phyloP scores from a whole-genome alignment of 1,140 invertebrate genomes.

The Lucilia sericata region DNA sequence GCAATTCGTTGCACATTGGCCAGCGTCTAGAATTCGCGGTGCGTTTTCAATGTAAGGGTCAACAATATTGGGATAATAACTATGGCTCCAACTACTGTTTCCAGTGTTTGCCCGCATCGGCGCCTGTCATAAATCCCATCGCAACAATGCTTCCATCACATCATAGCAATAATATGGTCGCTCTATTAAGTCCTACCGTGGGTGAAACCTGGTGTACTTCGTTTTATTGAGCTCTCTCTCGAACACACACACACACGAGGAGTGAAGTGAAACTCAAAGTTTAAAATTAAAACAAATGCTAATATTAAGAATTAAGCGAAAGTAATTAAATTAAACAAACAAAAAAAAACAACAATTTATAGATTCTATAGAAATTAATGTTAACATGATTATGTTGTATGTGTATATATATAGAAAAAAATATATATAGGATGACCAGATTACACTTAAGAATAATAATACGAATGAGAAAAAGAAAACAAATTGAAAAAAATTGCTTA shows the following conservation, averaged over 20 bases:
- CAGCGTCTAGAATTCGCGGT: constrained; percentile 85
- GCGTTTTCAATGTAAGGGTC: constrained; percentile 83
- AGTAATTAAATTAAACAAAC: neutral
- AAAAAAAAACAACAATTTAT: neutral
- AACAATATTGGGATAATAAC: constrained; percentile 93
- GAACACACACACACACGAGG: too few species aligned
- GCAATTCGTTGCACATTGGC: constrained; percentile 78
- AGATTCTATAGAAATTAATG: neutral
- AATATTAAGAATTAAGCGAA: neutral
- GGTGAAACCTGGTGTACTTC: constrained; percentile 66
- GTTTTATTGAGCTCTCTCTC: constrained; percentile 54
- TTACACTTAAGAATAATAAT: neutral
- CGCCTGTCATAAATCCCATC: constrained; percentile 49
- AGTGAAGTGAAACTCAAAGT: neutral
- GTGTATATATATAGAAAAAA: neutral
- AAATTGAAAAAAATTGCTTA: too few species aligned
- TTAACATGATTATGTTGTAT: neutral
- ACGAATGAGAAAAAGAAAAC: too few species aligned
- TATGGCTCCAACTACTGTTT: constrained; percentile 86
- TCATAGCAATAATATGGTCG: constrained; percentile 53
- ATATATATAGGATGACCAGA: neutral
- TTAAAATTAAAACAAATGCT: too few species aligned
- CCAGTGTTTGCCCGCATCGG: constrained; percentile 76
- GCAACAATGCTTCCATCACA: constrained; percentile 47
- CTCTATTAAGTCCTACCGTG: constrained; percentile 62